These are phyloP conservation scores for Jacana jacana DNA, from an alignment of 2,113 vertebrate genomes.

Conservation along the genomic window DNA sequence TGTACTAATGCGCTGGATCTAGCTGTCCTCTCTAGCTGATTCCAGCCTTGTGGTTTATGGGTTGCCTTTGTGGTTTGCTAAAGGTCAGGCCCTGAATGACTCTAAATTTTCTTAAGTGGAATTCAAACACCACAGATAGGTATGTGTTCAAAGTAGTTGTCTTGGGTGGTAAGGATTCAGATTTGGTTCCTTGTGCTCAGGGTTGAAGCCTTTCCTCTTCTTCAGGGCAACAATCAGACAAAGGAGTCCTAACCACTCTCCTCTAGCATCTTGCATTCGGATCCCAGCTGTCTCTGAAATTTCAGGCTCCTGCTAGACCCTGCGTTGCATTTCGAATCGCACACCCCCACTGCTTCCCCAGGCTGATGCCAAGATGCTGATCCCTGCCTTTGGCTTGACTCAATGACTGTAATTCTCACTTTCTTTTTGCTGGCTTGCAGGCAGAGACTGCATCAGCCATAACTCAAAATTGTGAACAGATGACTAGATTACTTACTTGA, in stretches of 20 bases:
- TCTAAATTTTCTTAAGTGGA: slow-evolving; percentile 66
- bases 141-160: not conserved
- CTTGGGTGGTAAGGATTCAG: slow-evolving; percentile 6
- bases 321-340: not conserved
- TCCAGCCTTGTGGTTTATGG: slow-evolving; percentile 64
- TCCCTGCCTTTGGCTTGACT: slow-evolving; percentile 23
- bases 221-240: not conserved
- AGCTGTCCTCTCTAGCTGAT: slow-evolving; percentile 7
- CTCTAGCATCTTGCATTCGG: not conserved
- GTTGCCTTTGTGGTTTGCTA: slow-evolving; percentile 67
- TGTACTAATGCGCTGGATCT: slow-evolving; percentile 22
- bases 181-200: not conserved
- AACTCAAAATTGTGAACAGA: slow-evolving; percentile 70
- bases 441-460: slow-evolving; percentile 47
- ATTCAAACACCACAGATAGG: slow-evolving; percentile 38
- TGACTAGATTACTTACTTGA: slow-evolving; percentile 66
- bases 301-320: not conserved
- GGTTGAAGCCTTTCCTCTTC: not conserved
- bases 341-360: not conserved
- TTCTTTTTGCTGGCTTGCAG: slow-evolving; percentile 42
- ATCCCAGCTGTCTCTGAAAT: not conserved
- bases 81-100: slow-evolving; percentile 56
- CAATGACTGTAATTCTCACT: slow-evolving; percentile 5
- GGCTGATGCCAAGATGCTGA: not conserved
- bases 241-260: too few relatives aligned